These are phyloP conservation scores for Hydrotaea cyrtoneurina DNA, from an alignment of 2,888 invertebrate species.

Conservation along the genomic window DNA sequence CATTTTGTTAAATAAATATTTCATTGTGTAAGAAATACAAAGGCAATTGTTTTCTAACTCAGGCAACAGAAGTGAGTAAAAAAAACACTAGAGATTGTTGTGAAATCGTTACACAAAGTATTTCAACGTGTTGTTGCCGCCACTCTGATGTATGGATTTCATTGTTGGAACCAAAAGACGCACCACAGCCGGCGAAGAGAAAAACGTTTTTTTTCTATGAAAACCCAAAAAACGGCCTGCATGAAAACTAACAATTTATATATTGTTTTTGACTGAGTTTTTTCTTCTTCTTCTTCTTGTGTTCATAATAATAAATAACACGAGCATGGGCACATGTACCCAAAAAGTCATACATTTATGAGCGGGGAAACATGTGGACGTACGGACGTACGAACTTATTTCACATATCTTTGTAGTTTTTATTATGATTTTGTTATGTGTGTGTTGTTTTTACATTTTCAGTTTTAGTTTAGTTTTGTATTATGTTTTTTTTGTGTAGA, in stretches of 20 bases:
- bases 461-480: slow-evolving; percentile 1
- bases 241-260: not conserved
- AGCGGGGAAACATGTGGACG: too few species aligned
- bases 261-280: not conserved
- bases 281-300: not conserved
- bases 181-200: too few species aligned
- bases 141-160: not conserved
- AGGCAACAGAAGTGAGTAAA: not conserved
- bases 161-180: slow-evolving; percentile 1
- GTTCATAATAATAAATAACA: not conserved
- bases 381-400: not conserved
- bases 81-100: slow-evolving; percentile 14
- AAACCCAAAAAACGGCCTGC: not conserved
- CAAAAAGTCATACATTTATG: slow-evolving; percentile 10
- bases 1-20: not conserved
- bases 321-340: not conserved
- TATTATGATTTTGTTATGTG: not conserved
- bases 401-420: not conserved
- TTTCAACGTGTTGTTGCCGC: not conserved
- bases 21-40: slow-evolving; percentile 24
- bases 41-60: not conserved
- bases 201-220: slow-evolving; percentile 13
- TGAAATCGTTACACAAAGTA: slow-evolving; percentile 26
- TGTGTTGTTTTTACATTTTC: not conserved
- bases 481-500: slow-evolving; percentile 11